Evolutionary conservation across 2,113 vertebrate genomes (phyloP).

Genomic region (Plestiodon gilberti): DNA sequence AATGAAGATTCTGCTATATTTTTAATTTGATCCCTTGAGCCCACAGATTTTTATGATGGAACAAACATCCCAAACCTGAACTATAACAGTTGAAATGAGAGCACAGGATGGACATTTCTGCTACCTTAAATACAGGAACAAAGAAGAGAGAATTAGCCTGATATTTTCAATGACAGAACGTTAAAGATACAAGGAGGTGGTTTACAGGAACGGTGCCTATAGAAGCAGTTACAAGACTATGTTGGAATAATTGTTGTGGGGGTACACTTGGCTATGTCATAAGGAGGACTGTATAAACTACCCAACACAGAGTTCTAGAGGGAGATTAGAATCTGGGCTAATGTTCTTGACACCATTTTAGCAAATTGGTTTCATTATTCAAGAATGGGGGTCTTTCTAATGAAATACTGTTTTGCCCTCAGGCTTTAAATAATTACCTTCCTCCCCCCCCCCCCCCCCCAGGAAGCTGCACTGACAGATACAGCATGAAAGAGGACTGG

Average conservation of each 20-base stretch:
- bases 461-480: background rate
- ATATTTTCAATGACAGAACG: background rate
- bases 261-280: background rate
- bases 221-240: background rate
- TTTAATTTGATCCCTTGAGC: background rate
- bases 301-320: background rate
- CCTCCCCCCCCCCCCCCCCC: slow-evolving; percentile 2
- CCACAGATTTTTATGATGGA: background rate
- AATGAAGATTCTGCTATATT: background rate
- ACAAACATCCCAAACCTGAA: background rate
- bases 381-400: slow-evolving; percentile 7
- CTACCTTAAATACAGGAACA: no score
- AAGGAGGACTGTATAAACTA: background rate
- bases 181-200: background rate
- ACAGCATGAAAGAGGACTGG: background rate
- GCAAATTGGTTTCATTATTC: slow-evolving; percentile 1
- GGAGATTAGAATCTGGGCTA: slow-evolving; percentile 13
- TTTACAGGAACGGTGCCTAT: background rate
- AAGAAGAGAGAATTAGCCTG: background rate
- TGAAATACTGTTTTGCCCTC: background rate
- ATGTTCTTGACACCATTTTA: background rate
- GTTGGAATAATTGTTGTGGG: background rate
- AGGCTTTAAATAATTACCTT: background rate
- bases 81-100: background rate
- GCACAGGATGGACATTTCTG: background rate